Conservation (phyloP, 23 tunicate genomes). For the Trididemnum miniatum region DNA sequence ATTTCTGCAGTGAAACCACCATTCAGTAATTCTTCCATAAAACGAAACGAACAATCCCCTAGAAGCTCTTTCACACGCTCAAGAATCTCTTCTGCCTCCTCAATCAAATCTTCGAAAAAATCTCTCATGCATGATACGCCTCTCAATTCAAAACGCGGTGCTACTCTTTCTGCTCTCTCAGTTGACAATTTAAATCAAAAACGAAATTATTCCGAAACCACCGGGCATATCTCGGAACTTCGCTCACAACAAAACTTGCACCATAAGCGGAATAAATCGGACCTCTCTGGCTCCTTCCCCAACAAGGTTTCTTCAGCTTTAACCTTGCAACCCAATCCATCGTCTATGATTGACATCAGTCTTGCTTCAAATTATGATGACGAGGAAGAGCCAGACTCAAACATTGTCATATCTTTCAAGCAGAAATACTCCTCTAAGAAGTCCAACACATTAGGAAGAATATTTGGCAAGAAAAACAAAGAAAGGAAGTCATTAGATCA, state of each 20-base stretch:
- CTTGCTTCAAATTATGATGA: slow-evolving; percentile 25
- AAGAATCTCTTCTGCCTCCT: background rate
- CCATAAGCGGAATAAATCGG: background rate
- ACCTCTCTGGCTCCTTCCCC: background rate
- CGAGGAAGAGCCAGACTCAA: background rate
- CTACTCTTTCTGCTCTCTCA: background rate
- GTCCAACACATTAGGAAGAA: slow-evolving; percentile 43
- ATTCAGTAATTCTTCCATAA: background rate
- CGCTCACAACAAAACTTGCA: background rate
- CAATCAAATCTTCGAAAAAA: background rate
- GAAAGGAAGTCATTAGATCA: slow-evolving; percentile 26
- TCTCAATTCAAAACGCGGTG: background rate
- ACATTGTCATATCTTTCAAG: background rate
- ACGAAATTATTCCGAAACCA: background rate
- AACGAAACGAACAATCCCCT: background rate
- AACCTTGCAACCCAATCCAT: background rate
- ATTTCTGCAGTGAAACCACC: background rate
- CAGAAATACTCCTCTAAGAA: background rate
- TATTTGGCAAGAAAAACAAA: slow-evolving; percentile 31
- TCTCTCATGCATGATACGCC: background rate
- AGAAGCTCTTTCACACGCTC: background rate
- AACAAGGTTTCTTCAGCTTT: background rate
- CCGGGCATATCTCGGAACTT: background rate
- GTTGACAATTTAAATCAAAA: background rate
- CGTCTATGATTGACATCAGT: slow-evolving; percentile 9